Percentiles rank a stretch among this genome's conserved stretches.
Evolutionary conservation across 2,113 vertebrate species (phyloP).

Genomic region (Cepphus grylle): DNA sequence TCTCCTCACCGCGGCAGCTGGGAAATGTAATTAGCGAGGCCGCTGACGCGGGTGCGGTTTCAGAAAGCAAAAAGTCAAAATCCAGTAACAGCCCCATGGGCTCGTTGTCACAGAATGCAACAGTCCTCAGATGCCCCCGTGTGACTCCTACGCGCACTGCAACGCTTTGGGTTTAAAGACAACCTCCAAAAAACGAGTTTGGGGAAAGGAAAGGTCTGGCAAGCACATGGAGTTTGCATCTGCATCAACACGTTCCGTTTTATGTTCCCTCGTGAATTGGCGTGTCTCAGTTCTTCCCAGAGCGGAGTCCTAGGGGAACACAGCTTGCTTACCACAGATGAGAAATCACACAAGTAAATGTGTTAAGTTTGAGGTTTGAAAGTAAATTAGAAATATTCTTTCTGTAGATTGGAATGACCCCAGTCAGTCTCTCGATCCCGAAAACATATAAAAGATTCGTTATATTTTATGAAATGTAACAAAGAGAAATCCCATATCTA

Average conservation of each 20-base stretch:
- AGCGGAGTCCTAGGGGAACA: not conserved
- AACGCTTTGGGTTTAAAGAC: not conserved
- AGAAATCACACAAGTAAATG: not conserved
- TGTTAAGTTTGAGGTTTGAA: not conserved
- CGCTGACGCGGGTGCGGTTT: rapidly evolving
- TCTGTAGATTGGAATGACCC: not conserved
- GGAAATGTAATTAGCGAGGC: rapidly evolving
- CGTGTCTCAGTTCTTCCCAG: not conserved
- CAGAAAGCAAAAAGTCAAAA: not conserved
- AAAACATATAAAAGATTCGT: not conserved
- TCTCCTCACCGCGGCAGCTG: not conserved
- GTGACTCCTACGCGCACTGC: not conserved
- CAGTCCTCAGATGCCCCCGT: conserved; percentile 40
- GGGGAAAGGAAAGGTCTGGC: no score
- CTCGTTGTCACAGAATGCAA: rapidly evolving
- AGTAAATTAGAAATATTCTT: not conserved
- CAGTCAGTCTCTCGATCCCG: not conserved
- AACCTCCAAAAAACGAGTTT: rapidly evolving
- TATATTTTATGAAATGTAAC: not conserved
- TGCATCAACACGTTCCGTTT: rapidly evolving
- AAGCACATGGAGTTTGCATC: rapidly evolving
- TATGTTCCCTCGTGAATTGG: rapidly evolving
- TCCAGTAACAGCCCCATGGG: rapidly evolving
- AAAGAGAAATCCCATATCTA: not conserved
- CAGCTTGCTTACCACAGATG: not conserved